Evolutionary conservation across 2,797 vertebrate species (phyloP).

Genomic region (Tenualosa ilisha): DNA sequence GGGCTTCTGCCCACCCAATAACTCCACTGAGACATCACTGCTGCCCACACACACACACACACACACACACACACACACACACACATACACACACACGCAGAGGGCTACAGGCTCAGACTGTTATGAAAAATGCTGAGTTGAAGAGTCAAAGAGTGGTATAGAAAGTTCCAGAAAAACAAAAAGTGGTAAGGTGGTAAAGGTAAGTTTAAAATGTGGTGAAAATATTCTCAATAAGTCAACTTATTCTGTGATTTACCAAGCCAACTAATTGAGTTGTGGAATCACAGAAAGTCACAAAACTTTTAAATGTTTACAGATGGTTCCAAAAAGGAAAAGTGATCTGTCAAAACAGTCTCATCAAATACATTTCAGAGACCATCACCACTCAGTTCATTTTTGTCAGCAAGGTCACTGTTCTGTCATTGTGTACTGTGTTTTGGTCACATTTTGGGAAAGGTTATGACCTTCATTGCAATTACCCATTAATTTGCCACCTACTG

Average conservation of each 20-base stretch:
- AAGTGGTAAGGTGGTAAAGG: no score
- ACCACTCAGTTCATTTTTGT: not conserved
- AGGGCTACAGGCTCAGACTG: not conserved
- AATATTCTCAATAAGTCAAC: no score
- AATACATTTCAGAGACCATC: not conserved
- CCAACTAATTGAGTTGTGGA: not conserved
- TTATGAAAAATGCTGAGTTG: not conserved
- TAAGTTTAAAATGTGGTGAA: no score
- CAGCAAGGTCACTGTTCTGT: not conserved
- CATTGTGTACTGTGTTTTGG: not conserved
- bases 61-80: constrained; percentile 25
- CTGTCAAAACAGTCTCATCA: not conserved
- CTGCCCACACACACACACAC: constrained; percentile 17
- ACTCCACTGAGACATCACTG: constrained; percentile 54
- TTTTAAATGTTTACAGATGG: not conserved
- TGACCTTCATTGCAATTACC: not conserved
- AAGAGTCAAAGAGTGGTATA: not conserved
- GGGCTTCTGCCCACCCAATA: constrained; percentile 76
- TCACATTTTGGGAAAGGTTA: not conserved
- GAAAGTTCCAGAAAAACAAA: not conserved
- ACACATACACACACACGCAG: constrained; percentile 24
- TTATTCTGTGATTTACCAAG: not conserved
- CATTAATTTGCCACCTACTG: not conserved
- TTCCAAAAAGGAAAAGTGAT: not conserved
- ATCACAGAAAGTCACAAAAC: not conserved